Evolutionary conservation across 2,113 vertebrate genomes (phyloP), one percentile per base, ranked within the genome.

Genomic region (Notechis scutatus): DNA sequence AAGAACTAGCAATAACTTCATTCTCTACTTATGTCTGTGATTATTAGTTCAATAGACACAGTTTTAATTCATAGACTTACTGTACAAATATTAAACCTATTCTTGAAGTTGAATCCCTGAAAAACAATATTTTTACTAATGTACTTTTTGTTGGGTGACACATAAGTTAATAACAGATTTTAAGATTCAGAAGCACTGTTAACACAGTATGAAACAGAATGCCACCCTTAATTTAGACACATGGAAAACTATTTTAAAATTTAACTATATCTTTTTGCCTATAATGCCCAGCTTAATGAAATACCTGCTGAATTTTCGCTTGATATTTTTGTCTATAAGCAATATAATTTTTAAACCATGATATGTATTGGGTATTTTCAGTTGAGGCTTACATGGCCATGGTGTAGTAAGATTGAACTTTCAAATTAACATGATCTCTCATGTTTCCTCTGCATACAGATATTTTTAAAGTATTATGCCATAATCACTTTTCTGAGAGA

Each of bases 291-390:
- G 42, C 90, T 74, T 5, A 69, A 87, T 91, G 85, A 93, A 87
- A 91, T 93, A 95, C 54, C 85, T 64, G 90, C 47, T 56, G 34
- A 86, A 91, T 92, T 96, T 91, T 93, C 92, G 87, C 95, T 88
- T 88, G 9, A 39, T 85, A 88, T n/a, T 20, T 94, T 95, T 96
- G 94, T 64, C 92, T 95, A 93, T 0, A 55, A 1, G 6, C 85
- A 93, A 96, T 57, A 96, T 56, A n/a, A 85, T 87, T 87, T 57
- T 26, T 26, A 23, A 57, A 91, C 0, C 93, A 94, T 90, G 91
- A 95, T 94, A 61, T 81, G 39, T 90, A 91, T 92, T 94, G 92
- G 86, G n/a, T 91, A 86, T 92, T 95, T 93, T 85, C 91, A 87
- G 90, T 10, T 57, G n/a, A 45, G 0, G 0, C 91, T 56, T 14